Evolutionary conservation across 2,797 vertebrate genomes (phyloP), one percentile per base, ranked within the genome.

Genomic region (Phylloscopus collybita): DNA sequence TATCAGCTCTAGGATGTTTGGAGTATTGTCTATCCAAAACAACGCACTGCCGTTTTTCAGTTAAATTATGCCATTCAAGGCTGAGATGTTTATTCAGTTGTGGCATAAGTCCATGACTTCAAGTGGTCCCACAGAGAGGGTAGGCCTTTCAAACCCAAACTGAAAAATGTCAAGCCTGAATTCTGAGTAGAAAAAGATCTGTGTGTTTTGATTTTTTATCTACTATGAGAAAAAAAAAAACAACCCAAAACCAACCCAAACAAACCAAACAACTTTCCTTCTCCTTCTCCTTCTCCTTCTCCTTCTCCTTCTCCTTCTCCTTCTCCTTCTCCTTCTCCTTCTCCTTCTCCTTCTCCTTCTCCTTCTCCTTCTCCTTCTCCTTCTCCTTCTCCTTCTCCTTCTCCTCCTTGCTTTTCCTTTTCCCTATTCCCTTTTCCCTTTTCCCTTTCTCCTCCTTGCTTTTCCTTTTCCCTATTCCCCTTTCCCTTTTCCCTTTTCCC

Each of bases 241-340:
- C 40, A 19, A 19, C 8, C 16, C 29, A 49, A 49, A 49, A 49
- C 36, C 40, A 34, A 7, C 6, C 18, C 21, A 6, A 6, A 2
- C 3, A 1, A 10, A 10, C 3, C 2, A 3, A 22, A 10, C 6
- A 20, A 21, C 5, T 22, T 64, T 78, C 8, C 32, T 47, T 22
- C 51, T 44, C 44, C 44, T 53, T 18, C 27, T 30, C 17, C 51
- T 53, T 29, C 45, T 47, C 45, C 45, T 47, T 47, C 45, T 47
- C 47, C 44, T 45, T 45, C 44, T 45, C 44, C 44, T 45, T 45
- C 44, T 45, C 44, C 44, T 45, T 45, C 44, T 45, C 44, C 44
- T 45, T 45, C 44, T 45, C 44, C 44, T 45, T 45, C 44, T 45
- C 44, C 44, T 45, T 45, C 23, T 51, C 26, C 50, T 51, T 51